Evolutionary conservation across 2,888 invertebrate species (phyloP), one percentile per base, ranked within the genome.

Genomic region (Ganaspis brasiliensis): DNA sequence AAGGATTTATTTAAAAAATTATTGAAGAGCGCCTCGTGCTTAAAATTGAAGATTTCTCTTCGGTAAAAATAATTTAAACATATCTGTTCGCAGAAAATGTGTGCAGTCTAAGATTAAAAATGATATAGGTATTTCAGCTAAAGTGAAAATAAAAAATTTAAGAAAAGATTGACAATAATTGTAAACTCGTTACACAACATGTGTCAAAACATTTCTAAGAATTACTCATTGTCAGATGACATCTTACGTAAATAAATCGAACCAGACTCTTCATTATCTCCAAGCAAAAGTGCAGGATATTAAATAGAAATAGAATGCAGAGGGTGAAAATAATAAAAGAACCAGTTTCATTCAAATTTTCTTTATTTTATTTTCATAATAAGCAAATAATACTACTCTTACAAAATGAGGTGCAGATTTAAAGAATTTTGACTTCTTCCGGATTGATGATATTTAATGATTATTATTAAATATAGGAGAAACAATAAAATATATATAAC

Each of bases 331-430:
- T 52, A 52, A 19, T 19, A 63, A 40, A 37, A 40, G 21, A 40
- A 21, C 21, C 40, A 63, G n/a, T 67, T 40, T 24, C 21, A 40
- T 67, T 24, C 14, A 14, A 67, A 45, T 67, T 67, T 45, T 24
- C 24, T 40, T 24, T 67, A 45, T 67, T 63, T 63, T 37, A 14
- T 40, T 37, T 61, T 61, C 10, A 24, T 24, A n/a, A 5, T 40
- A 24, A n/a, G 21, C 35, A 37, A 45, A 67, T 16, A 45, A 14
- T 45, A 10, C 24, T 26, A 67, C 24, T 40, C 14, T 67, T 49
- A 67, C 67, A 67, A 67, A 67, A 45, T 67, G n/a, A 45, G n/a
- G 24, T 45, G 45, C 67, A n/a, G 45, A n/a, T 9, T 67, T 24
- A 8, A 24, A 67, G 40, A 45, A 24, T 67, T 14, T 21, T 40